Evolutionary conservation across 2,888 invertebrate species (phyloP), one percentile per base, ranked within the genome.

Genomic region (Megaustenia siamemsis): DNA sequence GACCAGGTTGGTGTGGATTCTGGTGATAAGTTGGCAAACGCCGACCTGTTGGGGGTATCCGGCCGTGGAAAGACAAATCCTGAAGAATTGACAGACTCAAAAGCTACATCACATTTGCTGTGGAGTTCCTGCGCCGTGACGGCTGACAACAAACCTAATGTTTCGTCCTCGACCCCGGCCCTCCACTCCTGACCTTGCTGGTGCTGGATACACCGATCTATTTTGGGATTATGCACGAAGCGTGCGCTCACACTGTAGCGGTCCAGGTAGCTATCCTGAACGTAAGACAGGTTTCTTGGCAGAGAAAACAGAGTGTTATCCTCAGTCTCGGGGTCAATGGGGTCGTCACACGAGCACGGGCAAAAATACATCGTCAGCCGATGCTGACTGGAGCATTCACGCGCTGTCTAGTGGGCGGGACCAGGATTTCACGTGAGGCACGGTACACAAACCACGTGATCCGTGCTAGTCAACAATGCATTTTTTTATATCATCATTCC

Each of bases 261-360:
- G 86, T 91, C 91, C 79, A 91, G 80, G 84, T 88, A 89, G 56
- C 91, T 89, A 49, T 91, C 91, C 63, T 91, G 90, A 4, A 88
- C 88, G 82, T 91, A 92, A 3, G 92, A 92, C n/a, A 92, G 85
- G 86, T 92, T 92, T 63, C 92, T 86, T 5, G 92, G 91, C 79
- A 92, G 87, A 68, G 86, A 89, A 53, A 89, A 85, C 38, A 86
- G 38, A 43, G 85, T 77, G 78, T 78, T 86, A 24, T 86, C 87
- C 56, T 86, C 87, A 60, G 84, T 81, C 38, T 86, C 86, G 24
- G 81, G 73, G 81, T 88, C 87, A 80, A 66, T 60, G 68, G 86
- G 73, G 79, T 87, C 87, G 63, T 84, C 78, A 49, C 82, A 84
- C 40, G 85, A 77, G 56, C 86, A 82, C 89, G 90, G 77, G 86